Evolutionary conservation across 35 echinoderm and acorn worm species (phyloP).

Genomic region (Apostichopus parvimensis): DNA sequence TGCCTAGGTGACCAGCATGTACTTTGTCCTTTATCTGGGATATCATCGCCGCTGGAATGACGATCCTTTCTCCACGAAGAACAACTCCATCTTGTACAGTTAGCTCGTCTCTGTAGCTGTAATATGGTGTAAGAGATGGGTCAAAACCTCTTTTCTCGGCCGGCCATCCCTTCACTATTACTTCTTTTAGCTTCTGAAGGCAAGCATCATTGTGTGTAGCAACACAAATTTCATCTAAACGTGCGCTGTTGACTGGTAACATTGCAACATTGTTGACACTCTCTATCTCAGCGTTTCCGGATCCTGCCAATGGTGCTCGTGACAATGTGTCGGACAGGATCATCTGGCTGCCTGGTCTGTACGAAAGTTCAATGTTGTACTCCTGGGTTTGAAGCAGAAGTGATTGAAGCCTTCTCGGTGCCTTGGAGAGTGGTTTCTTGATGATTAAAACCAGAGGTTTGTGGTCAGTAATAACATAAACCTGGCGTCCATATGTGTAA

Average conservation of each 20-base stretch:
- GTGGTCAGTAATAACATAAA: slow-evolving; percentile 57
- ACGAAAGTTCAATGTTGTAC: slow-evolving; percentile 52
- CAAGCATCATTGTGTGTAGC: too few species aligned
- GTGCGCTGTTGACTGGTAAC: too few species aligned
- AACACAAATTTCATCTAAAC: too few species aligned
- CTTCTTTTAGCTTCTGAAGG: too few species aligned
- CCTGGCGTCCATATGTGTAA: slow-evolving; percentile 64
- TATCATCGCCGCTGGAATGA: background rate
- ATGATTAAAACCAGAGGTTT: slow-evolving; percentile 67
- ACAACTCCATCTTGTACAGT: slow-evolving; percentile 46
- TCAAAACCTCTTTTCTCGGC: slow-evolving; percentile 43
- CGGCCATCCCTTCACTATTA: slow-evolving; percentile 69
- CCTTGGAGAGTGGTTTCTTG: slow-evolving; percentile 64
- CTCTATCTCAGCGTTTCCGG: too few species aligned
- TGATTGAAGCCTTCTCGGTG: slow-evolving; percentile 15
- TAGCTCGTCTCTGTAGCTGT: slow-evolving; percentile 28
- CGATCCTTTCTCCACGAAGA: slow-evolving; percentile 52
- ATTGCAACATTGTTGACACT: too few species aligned
- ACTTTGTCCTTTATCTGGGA: slow-evolving; percentile 61
- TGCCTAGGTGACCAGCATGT: slow-evolving; percentile 63
- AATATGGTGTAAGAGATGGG: slow-evolving; percentile 51
- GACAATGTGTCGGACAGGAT: background rate
- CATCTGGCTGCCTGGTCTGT: background rate
- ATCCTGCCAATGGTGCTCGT: background rate
- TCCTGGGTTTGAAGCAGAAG: slow-evolving; percentile 57